Evolutionary conservation across 2,888 invertebrate species (phyloP).

Genomic region (Aphodius granarius): DNA sequence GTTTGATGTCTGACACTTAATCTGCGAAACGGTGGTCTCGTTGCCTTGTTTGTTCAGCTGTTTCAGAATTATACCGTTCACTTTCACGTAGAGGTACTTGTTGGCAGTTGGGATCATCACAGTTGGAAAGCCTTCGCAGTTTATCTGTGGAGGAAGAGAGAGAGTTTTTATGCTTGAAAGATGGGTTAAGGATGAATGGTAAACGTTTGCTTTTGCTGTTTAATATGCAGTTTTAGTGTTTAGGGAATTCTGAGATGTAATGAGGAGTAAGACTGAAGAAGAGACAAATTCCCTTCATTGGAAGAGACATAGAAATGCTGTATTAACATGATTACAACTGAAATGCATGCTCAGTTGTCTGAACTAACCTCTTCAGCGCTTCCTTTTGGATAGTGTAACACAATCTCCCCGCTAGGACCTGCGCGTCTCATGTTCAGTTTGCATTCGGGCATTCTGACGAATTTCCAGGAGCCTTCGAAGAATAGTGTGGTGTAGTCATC

Average conservation of each 20-base stretch:
- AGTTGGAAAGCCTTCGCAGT: constrained; percentile 80
- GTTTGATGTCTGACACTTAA: constrained; percentile 75
- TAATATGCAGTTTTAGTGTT: not conserved
- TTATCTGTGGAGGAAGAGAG: constrained; percentile 58
- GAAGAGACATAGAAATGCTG: too few relatives aligned
- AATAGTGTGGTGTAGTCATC: constrained; percentile 85
- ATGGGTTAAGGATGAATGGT: not conserved
- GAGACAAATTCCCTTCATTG: too few relatives aligned
- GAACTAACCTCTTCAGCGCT: constrained; percentile 45
- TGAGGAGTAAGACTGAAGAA: too few relatives aligned
- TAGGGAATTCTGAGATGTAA: not conserved
- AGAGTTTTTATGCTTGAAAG: not conserved
- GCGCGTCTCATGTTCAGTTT: constrained; percentile 68
- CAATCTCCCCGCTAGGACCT: constrained; percentile 78
- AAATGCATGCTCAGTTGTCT: not conserved
- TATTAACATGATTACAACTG: too few relatives aligned
- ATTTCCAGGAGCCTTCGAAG: constrained; percentile 84
- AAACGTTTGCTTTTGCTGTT: not conserved
- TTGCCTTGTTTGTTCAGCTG: constrained; percentile 59
- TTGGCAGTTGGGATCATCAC: constrained; percentile 76
- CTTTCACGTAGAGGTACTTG: constrained; percentile 78
- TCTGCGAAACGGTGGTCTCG: constrained; percentile 55
- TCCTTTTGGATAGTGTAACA: constrained; percentile 54
- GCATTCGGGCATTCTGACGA: constrained; percentile 71
- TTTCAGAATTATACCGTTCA: constrained; percentile 62